Conservation (phyloP, 2,113 vertebrate genomes). For the Hydrochoerus hydrochaeris region DNA sequence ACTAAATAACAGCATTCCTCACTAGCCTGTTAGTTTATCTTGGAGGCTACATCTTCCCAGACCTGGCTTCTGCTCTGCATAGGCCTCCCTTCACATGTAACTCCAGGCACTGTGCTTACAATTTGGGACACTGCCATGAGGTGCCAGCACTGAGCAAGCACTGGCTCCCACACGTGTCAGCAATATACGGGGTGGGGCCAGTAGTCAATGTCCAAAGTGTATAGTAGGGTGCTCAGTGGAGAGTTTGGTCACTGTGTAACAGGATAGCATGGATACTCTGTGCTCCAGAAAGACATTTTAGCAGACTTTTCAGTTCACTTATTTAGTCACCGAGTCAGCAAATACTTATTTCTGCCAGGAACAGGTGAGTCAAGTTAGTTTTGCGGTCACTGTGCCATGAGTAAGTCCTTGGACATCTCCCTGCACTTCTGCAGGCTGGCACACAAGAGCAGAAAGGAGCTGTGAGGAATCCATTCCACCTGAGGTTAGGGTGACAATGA, state of each 20-base stretch:
- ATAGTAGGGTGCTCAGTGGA: neutral
- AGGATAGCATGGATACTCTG: neutral
- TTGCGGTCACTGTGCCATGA: neutral
- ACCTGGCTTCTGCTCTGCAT: neutral
- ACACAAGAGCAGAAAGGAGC: neutral
- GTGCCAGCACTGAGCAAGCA: neutral
- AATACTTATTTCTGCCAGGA: neutral
- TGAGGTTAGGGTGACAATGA: rapidly evolving
- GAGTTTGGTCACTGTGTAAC: neutral
- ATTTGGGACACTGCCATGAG: neutral
- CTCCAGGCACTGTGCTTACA: neutral
- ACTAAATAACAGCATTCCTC: neutral
- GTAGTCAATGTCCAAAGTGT: too few relatives aligned
- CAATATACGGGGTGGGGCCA: neutral
- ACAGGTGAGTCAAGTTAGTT: neutral
- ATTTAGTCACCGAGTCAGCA: neutral
- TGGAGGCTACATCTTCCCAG: neutral
- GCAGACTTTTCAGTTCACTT: neutral
- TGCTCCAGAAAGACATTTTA: neutral
- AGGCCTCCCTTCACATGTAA: neutral
- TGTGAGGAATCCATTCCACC: neutral
- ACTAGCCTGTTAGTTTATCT: neutral
- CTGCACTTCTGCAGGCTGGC: neutral
- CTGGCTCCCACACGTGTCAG: neutral
- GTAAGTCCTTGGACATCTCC: neutral